phyloP scores from a whole-genome alignment of 2,797 vertebrate species.

The Loris lydekkerianus region DNA sequence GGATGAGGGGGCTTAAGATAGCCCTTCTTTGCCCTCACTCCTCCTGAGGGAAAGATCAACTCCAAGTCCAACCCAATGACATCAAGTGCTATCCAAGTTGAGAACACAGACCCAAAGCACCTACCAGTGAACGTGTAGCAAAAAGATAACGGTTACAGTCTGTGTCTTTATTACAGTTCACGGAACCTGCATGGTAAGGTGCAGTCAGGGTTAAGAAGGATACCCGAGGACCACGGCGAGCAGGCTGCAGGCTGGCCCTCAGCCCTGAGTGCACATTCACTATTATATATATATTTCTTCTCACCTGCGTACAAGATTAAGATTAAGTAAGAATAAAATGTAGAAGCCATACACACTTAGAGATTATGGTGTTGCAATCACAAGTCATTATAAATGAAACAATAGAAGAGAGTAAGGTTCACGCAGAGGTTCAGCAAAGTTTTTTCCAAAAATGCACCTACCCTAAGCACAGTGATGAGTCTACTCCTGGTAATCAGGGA shows the following conservation, averaged over 20 bases:
- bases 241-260: not conserved
- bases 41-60: not conserved
- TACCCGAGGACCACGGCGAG: not conserved
- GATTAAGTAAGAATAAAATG: not conserved
- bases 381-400: not conserved
- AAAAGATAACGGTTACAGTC: not conserved
- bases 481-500: too few relatives aligned
- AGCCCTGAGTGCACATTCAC: rapidly evolving
- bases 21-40: not conserved
- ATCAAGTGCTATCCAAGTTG: not conserved
- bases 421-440: not conserved
- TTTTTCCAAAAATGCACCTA: not conserved
- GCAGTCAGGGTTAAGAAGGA: not conserved
- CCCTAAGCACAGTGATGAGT: not conserved
- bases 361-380: not conserved
- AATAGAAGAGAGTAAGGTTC: not conserved
- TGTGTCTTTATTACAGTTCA: not conserved
- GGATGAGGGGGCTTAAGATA: not conserved
- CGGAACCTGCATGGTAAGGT: not conserved
- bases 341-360: not conserved
- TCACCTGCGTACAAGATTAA: not conserved
- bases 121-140: not conserved
- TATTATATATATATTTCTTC: not conserved
- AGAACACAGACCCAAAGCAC: not conserved
- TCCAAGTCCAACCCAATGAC: not conserved